Evolutionary conservation across 2,797 vertebrate species (phyloP).

Genomic region (Lacerta agilis): DNA sequence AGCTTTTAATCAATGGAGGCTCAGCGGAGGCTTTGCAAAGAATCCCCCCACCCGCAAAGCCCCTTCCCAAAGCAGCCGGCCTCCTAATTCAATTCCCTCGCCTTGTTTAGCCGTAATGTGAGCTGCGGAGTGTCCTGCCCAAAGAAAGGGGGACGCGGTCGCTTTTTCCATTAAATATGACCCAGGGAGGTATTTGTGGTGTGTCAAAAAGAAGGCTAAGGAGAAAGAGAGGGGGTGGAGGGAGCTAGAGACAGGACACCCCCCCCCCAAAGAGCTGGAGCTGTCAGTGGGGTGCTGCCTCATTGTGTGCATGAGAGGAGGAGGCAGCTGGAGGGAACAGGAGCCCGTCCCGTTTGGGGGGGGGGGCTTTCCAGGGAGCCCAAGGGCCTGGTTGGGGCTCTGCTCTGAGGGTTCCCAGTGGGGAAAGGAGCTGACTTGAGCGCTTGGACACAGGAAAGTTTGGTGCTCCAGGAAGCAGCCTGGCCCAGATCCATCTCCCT

Average conservation of each 20-base stretch:
- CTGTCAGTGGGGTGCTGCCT: background rate
- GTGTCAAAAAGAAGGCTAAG: background rate
- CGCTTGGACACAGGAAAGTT: too few species aligned
- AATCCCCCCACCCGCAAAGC: background rate
- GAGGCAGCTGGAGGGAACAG: background rate
- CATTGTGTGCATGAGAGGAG: background rate
- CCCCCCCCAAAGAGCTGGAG: background rate
- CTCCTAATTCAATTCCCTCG: background rate
- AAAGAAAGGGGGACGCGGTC: background rate
- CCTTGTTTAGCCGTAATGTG: background rate
- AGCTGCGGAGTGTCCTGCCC: background rate
- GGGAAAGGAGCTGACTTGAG: too few species aligned
- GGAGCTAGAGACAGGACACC: background rate
- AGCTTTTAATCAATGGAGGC: conserved; percentile 11
- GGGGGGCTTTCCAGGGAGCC: background rate
- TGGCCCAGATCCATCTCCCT: background rate
- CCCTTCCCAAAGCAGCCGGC: background rate
- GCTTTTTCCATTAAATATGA: conserved; percentile 1
- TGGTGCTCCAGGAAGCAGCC: too few species aligned
- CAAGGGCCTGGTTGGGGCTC: background rate
- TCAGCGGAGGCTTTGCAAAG: background rate
- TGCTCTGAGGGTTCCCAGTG: background rate
- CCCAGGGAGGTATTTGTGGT: background rate
- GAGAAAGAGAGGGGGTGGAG: background rate
- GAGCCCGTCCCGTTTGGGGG: background rate